These are phyloP conservation scores for Labeo rohita DNA, from an alignment of 2,113 vertebrate species.

Conservation along the genomic window DNA sequence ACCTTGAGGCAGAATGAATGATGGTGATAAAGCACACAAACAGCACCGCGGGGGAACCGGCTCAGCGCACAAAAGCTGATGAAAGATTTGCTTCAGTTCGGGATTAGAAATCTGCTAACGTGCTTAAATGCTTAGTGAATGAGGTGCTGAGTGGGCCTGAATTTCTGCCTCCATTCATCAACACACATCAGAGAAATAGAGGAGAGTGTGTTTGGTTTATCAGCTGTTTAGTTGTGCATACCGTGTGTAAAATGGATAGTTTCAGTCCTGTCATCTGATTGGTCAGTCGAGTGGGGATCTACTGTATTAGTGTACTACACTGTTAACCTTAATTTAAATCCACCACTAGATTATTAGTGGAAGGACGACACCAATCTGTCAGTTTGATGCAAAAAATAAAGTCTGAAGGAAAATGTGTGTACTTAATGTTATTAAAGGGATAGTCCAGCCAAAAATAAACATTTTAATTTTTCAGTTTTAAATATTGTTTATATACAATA, in stretches of 20 bases:
- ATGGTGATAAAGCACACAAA: conserved; percentile 19
- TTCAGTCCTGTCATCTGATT: neutral
- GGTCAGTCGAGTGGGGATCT: neutral
- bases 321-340: neutral
- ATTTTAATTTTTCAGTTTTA: too few species aligned
- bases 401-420: neutral
- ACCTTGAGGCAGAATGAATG: conserved; percentile 21
- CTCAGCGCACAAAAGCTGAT: neutral
- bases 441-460: neutral
- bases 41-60: neutral
- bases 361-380: neutral
- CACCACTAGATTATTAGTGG: neutral
- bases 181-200: neutral
- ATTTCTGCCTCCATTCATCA: neutral
- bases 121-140: conserved; percentile 16
- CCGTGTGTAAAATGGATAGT: neutral
- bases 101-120: conserved; percentile 27
- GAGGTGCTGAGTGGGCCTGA: neutral
- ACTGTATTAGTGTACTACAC: neutral
- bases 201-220: neutral
- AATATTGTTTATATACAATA: neutral
- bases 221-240: neutral
- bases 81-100: conserved; percentile 3
- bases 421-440: neutral
- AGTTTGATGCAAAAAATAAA: neutral